Evolutionary conservation across 2,797 vertebrate genomes (phyloP).

Genomic region (Brachyalestes nurse): DNA sequence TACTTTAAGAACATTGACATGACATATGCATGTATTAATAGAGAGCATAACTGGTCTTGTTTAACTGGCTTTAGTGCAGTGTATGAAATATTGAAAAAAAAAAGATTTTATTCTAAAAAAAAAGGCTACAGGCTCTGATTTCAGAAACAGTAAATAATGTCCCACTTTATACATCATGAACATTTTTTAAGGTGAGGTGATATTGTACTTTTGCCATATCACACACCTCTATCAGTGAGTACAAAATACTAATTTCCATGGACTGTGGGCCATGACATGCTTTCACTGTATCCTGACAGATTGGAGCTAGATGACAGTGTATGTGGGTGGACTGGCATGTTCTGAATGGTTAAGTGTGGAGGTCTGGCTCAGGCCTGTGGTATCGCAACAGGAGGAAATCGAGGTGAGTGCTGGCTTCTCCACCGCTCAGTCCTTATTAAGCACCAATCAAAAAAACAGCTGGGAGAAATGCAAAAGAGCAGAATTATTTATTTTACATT

Average conservation of each 20-base stretch:
- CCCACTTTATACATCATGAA: no score
- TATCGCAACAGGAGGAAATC: not conserved
- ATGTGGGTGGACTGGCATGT: not conserved
- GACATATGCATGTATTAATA: no score
- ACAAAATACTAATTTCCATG: not conserved
- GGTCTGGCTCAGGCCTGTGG: not conserved
- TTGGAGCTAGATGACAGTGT: not conserved
- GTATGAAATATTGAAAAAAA: no score
- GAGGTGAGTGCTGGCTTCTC: not conserved
- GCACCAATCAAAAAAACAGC: slow-evolving; percentile 52
- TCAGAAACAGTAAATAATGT: no score
- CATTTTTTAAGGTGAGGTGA: no score
- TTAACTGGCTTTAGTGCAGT: no score
- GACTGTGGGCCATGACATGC: not conserved
- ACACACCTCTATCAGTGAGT: no score
- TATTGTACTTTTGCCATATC: no score
- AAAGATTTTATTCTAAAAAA: no score
- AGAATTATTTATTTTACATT: slow-evolving; percentile 72
- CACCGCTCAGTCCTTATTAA: slow-evolving; percentile 21
- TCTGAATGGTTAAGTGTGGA: not conserved
- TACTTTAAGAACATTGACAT: no score
- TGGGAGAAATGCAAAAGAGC: slow-evolving; percentile 52
- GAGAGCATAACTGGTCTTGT: no score
- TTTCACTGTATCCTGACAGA: not conserved
- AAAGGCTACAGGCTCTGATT: no score